Evolutionary conservation across 2,888 invertebrate species (phyloP).

Genomic region (Metallyticus violacea): DNA sequence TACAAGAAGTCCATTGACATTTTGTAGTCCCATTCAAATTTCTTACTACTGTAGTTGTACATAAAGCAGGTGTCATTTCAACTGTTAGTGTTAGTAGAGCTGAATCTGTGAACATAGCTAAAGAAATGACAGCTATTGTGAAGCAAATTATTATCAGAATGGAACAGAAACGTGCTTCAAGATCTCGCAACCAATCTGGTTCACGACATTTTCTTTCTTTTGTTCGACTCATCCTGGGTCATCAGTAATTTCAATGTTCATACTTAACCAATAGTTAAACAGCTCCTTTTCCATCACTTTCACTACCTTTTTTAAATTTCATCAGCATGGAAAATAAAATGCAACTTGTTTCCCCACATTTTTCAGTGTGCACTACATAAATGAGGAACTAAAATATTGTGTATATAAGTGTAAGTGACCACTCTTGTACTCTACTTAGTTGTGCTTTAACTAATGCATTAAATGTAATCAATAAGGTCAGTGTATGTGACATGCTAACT

Average conservation of each 20-base stretch:
- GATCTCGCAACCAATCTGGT: conserved; percentile 30
- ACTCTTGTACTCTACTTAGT: not conserved
- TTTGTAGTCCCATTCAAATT: conserved; percentile 38
- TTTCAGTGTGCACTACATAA: no score
- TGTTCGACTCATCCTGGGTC: not conserved
- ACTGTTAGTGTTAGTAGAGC: conserved; percentile 38
- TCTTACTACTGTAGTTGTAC: conserved; percentile 26
- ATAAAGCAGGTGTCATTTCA: conserved; percentile 33
- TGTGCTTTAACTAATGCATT: conserved; percentile 5
- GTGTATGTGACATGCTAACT: not conserved
- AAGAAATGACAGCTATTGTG: conserved; percentile 28
- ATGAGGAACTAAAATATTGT: no score
- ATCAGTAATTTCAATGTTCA: not conserved
- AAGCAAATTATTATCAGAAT: conserved; percentile 33
- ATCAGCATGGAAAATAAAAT: not conserved
- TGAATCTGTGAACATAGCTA: conserved; percentile 39
- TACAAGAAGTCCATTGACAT: conserved; percentile 43
- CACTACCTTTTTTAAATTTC: not conserved
- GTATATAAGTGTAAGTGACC: not conserved
- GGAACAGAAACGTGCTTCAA: conserved; percentile 34
- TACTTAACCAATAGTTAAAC: not conserved
- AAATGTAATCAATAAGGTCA: conserved; percentile 3
- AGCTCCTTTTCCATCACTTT: not conserved
- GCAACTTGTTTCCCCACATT: no score
- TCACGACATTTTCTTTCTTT: conserved; percentile 5